Evolutionary conservation across 1,140 invertebrate genomes (phyloP), one percentile per base, ranked within the genome.

Genomic region (Coenobita brevimanus): DNA sequence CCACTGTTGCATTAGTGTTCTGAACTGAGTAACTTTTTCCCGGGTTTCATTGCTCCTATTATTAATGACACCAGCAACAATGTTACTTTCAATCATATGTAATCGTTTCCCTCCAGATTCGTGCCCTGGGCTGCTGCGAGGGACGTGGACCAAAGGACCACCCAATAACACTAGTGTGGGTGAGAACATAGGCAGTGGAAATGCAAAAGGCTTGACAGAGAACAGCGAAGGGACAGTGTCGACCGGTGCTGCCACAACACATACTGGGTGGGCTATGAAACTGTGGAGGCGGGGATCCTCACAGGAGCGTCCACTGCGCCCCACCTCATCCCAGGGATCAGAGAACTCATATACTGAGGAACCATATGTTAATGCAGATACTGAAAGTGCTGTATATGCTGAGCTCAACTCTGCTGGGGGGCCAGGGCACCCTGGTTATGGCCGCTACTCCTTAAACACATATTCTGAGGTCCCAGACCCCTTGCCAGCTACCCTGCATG

Each of bases 401-500:
- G 91, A 92, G 57, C 85, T 91, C 27, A 91, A 91, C 81, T 91
- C 90, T 38, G 78, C 90, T 38, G 54, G 73, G 64, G 81, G 88
- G 1, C 71, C 84, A 46, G 54, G 64, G 60, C 84, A 60, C 71
- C 38, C 78, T 24, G 54, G 75, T 13, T 82, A 80, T 64, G 62
- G 81, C 41, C 81, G 89, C 2, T 91, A 91, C 62, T 83, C 87
- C 50, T 84, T 91, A 43, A 92, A 92, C 76, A 92, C 91, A n/a
- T 92, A 92, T 84, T 91, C 91, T 15, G 91, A 92, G 69, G 91
- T 92, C n/a, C 87, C 83, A n/a, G 91, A 92, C 36, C 91, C 91
- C 15, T 36, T 86, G 46, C 46, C 71, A 83, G 67, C 88, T 10
- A 21, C 82, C 38, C 50, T 84, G 30, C 36, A 91, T 36, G 69